Percentiles rank a stretch among this genome's conserved stretches.
phyloP scores from a whole-genome alignment of 2,113 vertebrate species.

The Odocoileus virginianus region DNA sequence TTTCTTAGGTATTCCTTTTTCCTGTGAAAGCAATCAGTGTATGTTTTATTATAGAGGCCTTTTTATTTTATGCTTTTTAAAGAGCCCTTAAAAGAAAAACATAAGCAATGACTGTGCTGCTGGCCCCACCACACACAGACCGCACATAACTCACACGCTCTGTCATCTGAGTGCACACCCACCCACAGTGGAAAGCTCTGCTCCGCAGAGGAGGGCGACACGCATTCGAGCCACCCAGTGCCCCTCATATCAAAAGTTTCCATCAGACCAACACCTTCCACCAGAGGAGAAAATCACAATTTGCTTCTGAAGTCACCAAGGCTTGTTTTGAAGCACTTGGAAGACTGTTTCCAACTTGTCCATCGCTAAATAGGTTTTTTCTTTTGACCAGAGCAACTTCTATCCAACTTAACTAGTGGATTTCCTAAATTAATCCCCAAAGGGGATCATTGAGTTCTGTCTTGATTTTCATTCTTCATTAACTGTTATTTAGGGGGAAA shows the following conservation, averaged over 20 bases:
- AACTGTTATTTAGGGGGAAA: background rate
- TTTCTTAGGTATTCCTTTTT: background rate
- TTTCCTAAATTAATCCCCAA: background rate
- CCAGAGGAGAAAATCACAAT: slow-evolving; percentile 3
- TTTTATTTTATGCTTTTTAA: background rate
- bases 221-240: background rate
- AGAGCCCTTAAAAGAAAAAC: background rate
- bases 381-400: background rate
- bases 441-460: background rate
- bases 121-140: background rate
- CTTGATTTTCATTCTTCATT: background rate
- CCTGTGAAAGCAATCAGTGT: background rate
- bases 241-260: slow-evolving; percentile 55
- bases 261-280: slow-evolving; percentile 23
- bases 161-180: fast-evolving
- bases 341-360: background rate
- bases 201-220: background rate
- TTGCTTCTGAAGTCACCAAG: background rate
- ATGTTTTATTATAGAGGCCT: background rate
- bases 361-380: background rate
- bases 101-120: fast-evolving
- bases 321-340: background rate
- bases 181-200: slow-evolving; percentile 44
- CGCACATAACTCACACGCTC: fast-evolving
- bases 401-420: background rate